Conservation (phyloP, 2,113 vertebrate genomes). For the Sterna hirundo region DNA sequence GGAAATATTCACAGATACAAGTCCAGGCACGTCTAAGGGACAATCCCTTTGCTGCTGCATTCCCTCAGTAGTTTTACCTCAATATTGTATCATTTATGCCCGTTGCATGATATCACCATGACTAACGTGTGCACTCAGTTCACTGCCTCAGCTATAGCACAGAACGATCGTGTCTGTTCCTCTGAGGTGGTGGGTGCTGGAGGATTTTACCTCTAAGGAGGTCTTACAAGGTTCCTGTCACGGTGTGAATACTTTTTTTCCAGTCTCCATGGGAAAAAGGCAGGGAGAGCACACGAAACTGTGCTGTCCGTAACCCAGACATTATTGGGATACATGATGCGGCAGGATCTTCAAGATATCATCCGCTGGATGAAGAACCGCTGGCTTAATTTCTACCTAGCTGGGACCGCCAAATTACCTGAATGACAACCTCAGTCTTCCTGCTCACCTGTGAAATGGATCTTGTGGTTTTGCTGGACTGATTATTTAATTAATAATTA, state of each 20-base stretch:
- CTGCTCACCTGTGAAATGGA: background rate
- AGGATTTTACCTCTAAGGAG: background rate
- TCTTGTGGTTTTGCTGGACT: background rate
- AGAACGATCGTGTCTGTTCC: rapidly evolving
- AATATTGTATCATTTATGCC: background rate
- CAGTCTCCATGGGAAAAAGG: background rate
- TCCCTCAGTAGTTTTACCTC: background rate
- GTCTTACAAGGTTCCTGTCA: background rate
- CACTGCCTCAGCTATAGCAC: background rate
- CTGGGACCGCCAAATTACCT: background rate
- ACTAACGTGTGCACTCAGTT: background rate
- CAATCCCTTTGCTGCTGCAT: background rate
- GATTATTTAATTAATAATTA: background rate
- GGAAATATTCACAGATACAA: background rate
- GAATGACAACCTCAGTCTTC: background rate
- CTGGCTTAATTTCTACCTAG: background rate
- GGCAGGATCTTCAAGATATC: background rate
- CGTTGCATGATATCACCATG: background rate
- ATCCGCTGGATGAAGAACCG: background rate
- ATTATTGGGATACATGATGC: rapidly evolving
- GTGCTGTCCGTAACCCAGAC: background rate
- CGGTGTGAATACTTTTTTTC: background rate
- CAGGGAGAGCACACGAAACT: background rate
- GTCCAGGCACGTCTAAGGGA: background rate
- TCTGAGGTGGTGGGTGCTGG: background rate